phyloP scores from a whole-genome alignment of 2,797 vertebrate genomes.

The Eulemur mongoz region DNA sequence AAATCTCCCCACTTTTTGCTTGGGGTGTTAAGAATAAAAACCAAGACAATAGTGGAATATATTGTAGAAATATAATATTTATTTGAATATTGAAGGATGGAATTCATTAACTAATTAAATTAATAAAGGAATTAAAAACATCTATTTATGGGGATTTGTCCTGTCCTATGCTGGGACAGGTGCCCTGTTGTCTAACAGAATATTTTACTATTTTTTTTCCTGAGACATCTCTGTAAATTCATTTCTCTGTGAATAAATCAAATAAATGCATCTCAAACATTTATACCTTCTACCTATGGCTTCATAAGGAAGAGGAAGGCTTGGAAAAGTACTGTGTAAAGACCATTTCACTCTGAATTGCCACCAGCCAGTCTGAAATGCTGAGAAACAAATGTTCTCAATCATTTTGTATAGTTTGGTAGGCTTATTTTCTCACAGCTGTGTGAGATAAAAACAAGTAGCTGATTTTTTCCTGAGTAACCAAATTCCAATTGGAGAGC shows the following conservation, averaged over 20 bases:
- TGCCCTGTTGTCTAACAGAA: neutral
- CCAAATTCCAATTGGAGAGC: conserved; percentile 55
- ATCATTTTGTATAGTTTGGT: conserved; percentile 47
- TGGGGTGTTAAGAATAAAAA: neutral
- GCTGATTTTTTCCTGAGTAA: conserved; percentile 69
- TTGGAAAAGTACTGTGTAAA: conserved; percentile 57
- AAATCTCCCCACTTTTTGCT: neutral
- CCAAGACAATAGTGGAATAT: neutral
- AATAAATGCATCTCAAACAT: neutral
- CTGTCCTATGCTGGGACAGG: neutral
- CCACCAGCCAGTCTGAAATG: conserved; percentile 44
- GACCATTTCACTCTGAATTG: neutral
- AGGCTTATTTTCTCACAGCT: conserved; percentile 73
- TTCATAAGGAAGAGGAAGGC: neutral
- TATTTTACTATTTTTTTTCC: neutral
- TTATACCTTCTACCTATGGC: neutral
- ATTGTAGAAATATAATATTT: conserved; percentile 1
- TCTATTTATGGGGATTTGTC: neutral
- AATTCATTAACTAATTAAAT: conserved; percentile 9
- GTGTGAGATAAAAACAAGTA: conserved; percentile 70
- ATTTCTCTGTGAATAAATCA: conserved; percentile 37
- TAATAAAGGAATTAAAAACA: conserved; percentile 15
- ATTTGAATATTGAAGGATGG: conserved; percentile 29
- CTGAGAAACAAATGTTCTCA: conserved; percentile 68
- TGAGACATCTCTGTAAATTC: neutral